These are phyloP conservation scores for Distichodus sexfasciatus DNA, from an alignment of 2,797 vertebrate genomes.

Conservation along the genomic window DNA sequence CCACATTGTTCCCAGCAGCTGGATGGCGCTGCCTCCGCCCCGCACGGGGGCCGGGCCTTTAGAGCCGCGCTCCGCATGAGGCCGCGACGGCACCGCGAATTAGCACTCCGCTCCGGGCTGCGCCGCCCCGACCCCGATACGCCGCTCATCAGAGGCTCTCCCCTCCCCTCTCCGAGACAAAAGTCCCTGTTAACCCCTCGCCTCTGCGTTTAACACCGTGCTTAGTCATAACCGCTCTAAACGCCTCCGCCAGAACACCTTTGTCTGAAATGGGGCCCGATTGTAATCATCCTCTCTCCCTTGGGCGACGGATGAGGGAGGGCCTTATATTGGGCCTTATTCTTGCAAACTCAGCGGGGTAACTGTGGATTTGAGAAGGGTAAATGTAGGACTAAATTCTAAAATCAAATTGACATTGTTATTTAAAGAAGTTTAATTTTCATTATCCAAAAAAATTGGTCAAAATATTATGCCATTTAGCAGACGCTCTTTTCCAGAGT, in stretches of 20 bases:
- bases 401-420: too few relatives aligned
- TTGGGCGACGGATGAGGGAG: too few relatives aligned
- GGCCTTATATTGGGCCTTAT: too few relatives aligned
- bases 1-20: slow-evolving; percentile 73
- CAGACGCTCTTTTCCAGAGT: too few relatives aligned
- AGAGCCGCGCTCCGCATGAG: slow-evolving; percentile 52
- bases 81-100: slow-evolving; percentile 18
- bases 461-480: too few relatives aligned
- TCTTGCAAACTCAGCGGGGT: not conserved
- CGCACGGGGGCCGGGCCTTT: slow-evolving; percentile 41
- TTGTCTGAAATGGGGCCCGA: not conserved
- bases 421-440: too few relatives aligned
- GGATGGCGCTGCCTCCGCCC: slow-evolving; percentile 55
- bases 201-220: slow-evolving; percentile 6
- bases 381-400: too few relatives aligned
- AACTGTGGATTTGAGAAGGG: too few relatives aligned
- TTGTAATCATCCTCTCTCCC: slow-evolving; percentile 5
- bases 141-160: slow-evolving; percentile 9
- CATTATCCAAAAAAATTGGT: too few relatives aligned
- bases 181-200: slow-evolving; percentile 28
- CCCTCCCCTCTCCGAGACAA: slow-evolving; percentile 7
- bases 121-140: not conserved
- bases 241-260: not conserved
- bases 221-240: not conserved
- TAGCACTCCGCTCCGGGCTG: not conserved